A percentile compares a stretch with the other conserved stretches of the same genome.
Conservation (phyloP, 2,797 vertebrate species). For the Eulemur albifrons region DNA sequence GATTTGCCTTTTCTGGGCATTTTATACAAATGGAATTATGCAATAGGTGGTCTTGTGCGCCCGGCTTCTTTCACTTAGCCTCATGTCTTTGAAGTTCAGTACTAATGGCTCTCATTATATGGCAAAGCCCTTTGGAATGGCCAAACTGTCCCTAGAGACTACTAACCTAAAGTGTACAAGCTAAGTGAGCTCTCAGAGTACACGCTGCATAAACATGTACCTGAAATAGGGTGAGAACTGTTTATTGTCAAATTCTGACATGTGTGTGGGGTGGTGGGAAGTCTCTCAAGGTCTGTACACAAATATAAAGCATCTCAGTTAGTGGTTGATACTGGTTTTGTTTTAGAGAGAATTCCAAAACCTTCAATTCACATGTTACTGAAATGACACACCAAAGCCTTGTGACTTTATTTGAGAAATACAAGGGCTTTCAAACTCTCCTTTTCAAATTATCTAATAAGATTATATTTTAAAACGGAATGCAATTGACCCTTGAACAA, state of each 20-base stretch:
- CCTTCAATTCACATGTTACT: not conserved
- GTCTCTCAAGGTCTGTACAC: not conserved
- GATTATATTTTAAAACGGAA: not conserved
- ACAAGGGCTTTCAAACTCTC: not conserved
- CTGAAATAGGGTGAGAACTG: not conserved
- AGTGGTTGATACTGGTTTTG: not conserved
- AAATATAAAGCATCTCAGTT: not conserved
- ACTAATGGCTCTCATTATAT: conserved; percentile 42
- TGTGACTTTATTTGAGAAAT: not conserved
- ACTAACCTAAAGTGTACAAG: not conserved
- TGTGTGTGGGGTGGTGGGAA: not conserved
- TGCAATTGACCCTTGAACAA: not conserved
- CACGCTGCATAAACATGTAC: not conserved
- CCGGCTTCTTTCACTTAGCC: conserved; percentile 18
- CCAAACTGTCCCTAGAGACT: not conserved
- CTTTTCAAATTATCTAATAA: not conserved
- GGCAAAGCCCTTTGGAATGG: not conserved
- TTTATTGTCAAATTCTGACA: not conserved
- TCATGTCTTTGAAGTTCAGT: conserved; percentile 48
- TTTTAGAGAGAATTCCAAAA: not conserved
- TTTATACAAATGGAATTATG: not conserved
- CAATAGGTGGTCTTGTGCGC: not conserved
- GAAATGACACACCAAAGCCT: not conserved
- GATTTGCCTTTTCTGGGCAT: conserved; percentile 15
- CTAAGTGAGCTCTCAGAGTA: not conserved